Percentiles rank a stretch among this genome's conserved stretches.
Conservation (phyloP, 2,113 vertebrate species). For the Protomyctophum bolini region DNA sequence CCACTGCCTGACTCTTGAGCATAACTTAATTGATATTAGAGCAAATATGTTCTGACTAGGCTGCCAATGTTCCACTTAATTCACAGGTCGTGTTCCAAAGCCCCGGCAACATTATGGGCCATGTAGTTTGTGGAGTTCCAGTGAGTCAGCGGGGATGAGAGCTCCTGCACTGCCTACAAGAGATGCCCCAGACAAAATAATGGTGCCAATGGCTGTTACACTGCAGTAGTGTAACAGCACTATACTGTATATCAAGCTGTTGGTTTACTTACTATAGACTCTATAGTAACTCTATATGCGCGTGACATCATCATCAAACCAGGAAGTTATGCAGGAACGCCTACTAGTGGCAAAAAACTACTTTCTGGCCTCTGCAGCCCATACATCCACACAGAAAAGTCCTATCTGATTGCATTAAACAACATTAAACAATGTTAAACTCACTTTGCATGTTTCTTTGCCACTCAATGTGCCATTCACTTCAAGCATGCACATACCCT, state of each 20-base stretch:
- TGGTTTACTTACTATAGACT: too few relatives aligned
- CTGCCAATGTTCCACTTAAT: slow-evolving; percentile 51
- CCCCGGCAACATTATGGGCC: slow-evolving; percentile 55
- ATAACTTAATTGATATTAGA: slow-evolving; percentile 54
- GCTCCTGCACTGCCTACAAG: slow-evolving; percentile 61
- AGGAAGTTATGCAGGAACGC: too few relatives aligned
- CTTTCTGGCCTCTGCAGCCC: too few relatives aligned
- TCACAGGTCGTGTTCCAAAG: slow-evolving; percentile 68
- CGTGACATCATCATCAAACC: too few relatives aligned
- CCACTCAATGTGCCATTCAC: too few relatives aligned
- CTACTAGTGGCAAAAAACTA: too few relatives aligned
- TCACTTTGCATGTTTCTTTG: too few relatives aligned
- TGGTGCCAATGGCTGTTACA: slow-evolving; percentile 61
- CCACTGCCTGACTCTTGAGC: slow-evolving; percentile 38
- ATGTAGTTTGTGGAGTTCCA: slow-evolving; percentile 56
- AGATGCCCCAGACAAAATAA: slow-evolving; percentile 39
- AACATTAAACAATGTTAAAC: too few relatives aligned
- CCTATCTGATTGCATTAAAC: too few relatives aligned
- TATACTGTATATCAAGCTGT: neutral
- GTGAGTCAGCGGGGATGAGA: slow-evolving; percentile 14
- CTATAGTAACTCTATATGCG: too few relatives aligned
- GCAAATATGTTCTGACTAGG: slow-evolving; percentile 62
- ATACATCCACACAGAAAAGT: too few relatives aligned
- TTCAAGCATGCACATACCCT: too few relatives aligned
- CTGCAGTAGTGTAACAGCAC: slow-evolving; percentile 60